Evolutionary conservation across 2,888 invertebrate genomes (phyloP), one percentile per base, ranked within the genome.

Genomic region (Deilephila elpenor): DNA sequence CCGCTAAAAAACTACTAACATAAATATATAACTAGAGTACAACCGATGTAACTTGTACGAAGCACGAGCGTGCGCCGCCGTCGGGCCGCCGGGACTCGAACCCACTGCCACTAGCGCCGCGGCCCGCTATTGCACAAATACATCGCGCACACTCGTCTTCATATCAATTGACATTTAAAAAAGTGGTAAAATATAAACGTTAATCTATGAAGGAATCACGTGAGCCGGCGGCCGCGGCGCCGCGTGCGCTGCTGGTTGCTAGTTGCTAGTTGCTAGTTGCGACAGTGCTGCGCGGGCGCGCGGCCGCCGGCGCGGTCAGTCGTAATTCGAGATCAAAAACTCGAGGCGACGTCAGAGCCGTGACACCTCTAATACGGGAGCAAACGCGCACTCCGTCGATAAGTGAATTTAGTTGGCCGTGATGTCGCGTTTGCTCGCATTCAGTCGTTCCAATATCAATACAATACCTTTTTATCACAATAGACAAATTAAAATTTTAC

Each of bases 281-380:
- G n/a, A n/a, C n/a, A n/a, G n/a, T n/a, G n/a, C n/a, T n/a, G n/a
- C n/a, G n/a, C n/a, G n/a, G n/a, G n/a, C n/a, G 60, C 71, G 53
- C 71, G 44, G 17, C 60, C 59, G 64, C 37, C 74, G 74, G 34
- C 76, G 73, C 34, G 74, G 25, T 85, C 87, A 84, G 85, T 85
- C 88, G 91, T 86, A 84, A 89, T 88, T 90, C 91, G 92, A 92
- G 92, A 92, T 93, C 92, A 92, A 88, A 85, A 84, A 81, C 84
- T 80, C 81, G 85, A 86, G 88, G 88, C 84, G 83, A 78, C 76
- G 70, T 72, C 74, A 76, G 75, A 72, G 73, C 77, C 79, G 77
- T 70, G 59, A 71, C 79, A 78, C 80, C 85, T 76, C 82, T 81
- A 80, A 79, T 79, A 80, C 82, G 80, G 80, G 72, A 73, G 75